Conservation (phyloP, 1,140 invertebrate species). For the Trachymyrmex septentrionalis region DNA sequence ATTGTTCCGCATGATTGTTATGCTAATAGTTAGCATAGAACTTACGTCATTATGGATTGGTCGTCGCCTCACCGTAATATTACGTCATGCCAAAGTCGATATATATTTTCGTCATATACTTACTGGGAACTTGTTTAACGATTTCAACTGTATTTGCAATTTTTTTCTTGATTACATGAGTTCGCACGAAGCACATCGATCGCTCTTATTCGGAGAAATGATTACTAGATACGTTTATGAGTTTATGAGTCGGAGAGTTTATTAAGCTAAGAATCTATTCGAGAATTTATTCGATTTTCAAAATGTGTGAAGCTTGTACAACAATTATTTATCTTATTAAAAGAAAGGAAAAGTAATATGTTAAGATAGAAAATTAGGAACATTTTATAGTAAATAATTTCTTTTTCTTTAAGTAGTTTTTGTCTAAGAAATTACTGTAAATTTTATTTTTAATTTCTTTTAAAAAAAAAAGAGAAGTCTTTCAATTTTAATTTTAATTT, state of each 20-base stretch:
- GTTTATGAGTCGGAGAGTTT: no score
- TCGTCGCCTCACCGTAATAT: background rate
- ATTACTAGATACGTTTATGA: background rate
- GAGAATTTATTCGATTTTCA: background rate
- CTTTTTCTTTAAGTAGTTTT: background rate
- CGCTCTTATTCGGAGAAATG: conserved; percentile 9
- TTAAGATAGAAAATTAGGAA: background rate
- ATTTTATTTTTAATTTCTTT: background rate
- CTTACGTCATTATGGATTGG: background rate
- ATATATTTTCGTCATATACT: background rate
- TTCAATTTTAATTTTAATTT: background rate
- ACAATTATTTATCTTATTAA: background rate
- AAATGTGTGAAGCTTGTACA: background rate
- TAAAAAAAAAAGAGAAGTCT: background rate
- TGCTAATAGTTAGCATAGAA: background rate
- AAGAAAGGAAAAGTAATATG: background rate
- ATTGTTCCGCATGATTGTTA: background rate
- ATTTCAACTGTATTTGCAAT: background rate
- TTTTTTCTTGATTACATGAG: background rate
- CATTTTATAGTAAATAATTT: background rate
- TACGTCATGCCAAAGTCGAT: background rate
- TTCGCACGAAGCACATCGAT: background rate
- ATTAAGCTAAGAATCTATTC: background rate
- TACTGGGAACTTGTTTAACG: background rate
- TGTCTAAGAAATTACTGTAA: background rate